Evolutionary conservation across 2,888 invertebrate species (phyloP).

Genomic region (Hipparchia semele): DNA sequence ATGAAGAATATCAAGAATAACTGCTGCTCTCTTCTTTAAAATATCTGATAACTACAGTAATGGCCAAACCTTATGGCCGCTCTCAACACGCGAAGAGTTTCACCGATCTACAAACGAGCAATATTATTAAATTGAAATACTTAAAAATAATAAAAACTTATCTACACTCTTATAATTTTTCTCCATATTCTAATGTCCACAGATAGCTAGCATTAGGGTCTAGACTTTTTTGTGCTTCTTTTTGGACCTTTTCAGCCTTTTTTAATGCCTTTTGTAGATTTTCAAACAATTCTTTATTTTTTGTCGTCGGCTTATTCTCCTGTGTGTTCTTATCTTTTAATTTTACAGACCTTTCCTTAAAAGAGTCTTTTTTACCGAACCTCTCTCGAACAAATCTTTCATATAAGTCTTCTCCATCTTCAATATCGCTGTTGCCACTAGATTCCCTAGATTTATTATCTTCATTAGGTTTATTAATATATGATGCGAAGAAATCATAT

Average conservation of each 20-base stretch:
- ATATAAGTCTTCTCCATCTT: conserved; percentile 66
- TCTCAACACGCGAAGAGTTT: too few relatives aligned
- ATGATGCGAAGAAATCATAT: conserved; percentile 41
- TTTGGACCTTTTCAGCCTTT: conserved; percentile 65
- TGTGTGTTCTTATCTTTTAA: conserved; percentile 55
- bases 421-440: conserved; percentile 40
- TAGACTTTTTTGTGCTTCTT: conserved; percentile 67
- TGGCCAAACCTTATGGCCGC: too few relatives aligned
- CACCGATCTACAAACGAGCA: background rate
- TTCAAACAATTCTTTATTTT: conserved; percentile 60
- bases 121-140: background rate
- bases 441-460: conserved; percentile 41
- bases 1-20: too few relatives aligned
- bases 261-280: conserved; percentile 67
- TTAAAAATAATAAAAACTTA: conserved; percentile 22
- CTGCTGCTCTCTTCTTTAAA: too few relatives aligned
- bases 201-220: conserved; percentile 77
- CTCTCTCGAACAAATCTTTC: conserved; percentile 77
- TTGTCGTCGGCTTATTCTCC: conserved; percentile 46
- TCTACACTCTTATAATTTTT: conserved; percentile 54
- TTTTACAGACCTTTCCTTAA: conserved; percentile 63
- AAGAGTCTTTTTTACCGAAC: conserved; percentile 69
- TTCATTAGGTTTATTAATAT: conserved; percentile 34
- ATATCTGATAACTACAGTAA: too few relatives aligned
- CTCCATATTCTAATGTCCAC: conserved; percentile 81